These are phyloP conservation scores for Antennarius maculatus DNA, from an alignment of 2,797 vertebrate species.

Conservation along the genomic window DNA sequence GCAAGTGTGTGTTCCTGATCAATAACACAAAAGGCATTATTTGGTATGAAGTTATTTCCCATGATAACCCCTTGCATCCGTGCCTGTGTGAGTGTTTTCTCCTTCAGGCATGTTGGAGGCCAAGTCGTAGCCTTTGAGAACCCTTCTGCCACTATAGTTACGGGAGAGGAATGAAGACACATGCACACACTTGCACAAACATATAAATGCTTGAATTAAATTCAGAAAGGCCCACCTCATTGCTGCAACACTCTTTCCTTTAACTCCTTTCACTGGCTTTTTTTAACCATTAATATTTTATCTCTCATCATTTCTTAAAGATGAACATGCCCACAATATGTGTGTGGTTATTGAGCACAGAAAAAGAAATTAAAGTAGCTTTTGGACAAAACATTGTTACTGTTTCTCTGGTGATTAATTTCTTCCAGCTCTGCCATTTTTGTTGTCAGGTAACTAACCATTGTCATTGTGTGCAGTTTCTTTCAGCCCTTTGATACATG, in stretches of 20 bases:
- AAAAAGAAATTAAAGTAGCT: slow-evolving; percentile 19
- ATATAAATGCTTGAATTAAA: slow-evolving; percentile 30
- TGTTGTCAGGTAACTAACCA: not conserved
- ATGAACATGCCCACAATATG: slow-evolving; percentile 2
- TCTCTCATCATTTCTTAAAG: slow-evolving; percentile 5
- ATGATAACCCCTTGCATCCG: slow-evolving; percentile 24
- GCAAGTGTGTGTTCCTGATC: slow-evolving; percentile 37
- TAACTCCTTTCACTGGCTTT: not conserved
- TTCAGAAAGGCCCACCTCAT: slow-evolving; percentile 39
- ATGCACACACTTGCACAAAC: slow-evolving; percentile 8
- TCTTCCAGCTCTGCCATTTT: not conserved
- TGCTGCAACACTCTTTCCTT: slow-evolving; percentile 19
- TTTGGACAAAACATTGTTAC: not conserved
- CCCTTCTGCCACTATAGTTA: slow-evolving; percentile 39
- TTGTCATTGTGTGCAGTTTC: not conserved
- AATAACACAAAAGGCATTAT: slow-evolving; percentile 42
- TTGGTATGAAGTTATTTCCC: slow-evolving; percentile 54
- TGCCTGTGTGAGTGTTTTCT: slow-evolving; percentile 17
- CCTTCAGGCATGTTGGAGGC: slow-evolving; percentile 50
- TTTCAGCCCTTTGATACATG: not conserved
- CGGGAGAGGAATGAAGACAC: slow-evolving; percentile 41
- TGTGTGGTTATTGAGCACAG: slow-evolving; percentile 10
- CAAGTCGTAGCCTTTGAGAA: slow-evolving; percentile 32
- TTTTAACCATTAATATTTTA: slow-evolving; percentile 2
- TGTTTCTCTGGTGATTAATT: not conserved